phyloP scores from a whole-genome alignment of 2,113 vertebrate genomes.

The Oreochromis niloticus region DNA sequence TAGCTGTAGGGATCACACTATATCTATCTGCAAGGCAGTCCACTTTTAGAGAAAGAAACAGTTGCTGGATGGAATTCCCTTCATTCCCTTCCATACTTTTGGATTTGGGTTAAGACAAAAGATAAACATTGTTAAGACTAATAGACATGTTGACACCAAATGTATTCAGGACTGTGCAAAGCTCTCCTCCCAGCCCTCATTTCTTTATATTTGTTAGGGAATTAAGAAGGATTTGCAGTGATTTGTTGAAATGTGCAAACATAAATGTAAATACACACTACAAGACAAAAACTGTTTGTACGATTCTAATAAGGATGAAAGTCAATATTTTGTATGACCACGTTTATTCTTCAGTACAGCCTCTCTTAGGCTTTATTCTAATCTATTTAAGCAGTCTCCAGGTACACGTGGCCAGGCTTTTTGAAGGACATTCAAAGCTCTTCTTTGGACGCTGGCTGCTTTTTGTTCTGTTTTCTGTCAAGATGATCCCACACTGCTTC shows the following conservation, averaged over 20 bases:
- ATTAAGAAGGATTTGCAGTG: not conserved
- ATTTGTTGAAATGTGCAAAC: not conserved
- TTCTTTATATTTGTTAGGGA: not conserved
- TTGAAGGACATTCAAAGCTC: not conserved
- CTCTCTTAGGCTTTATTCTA: not conserved
- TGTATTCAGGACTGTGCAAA: not conserved
- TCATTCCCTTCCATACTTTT: not conserved
- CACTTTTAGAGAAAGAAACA: not conserved
- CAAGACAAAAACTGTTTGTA: not conserved
- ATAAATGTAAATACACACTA: not conserved
- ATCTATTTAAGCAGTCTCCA: not conserved
- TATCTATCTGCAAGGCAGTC: not conserved
- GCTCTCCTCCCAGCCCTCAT: not conserved
- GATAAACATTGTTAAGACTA: not conserved
- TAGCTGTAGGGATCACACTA: not conserved
- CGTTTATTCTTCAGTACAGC: not conserved
- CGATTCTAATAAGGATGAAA: not conserved
- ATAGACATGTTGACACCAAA: not conserved
- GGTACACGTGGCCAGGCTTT: not conserved
- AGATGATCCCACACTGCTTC: not conserved
- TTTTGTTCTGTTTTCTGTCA: not conserved
- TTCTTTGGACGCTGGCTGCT: not conserved
- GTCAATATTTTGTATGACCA: not conserved
- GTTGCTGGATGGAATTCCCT: not conserved
- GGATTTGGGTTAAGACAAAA: not conserved